phyloP scores from a whole-genome alignment of 1,140 invertebrate species.

The Neelides sp. region DNA sequence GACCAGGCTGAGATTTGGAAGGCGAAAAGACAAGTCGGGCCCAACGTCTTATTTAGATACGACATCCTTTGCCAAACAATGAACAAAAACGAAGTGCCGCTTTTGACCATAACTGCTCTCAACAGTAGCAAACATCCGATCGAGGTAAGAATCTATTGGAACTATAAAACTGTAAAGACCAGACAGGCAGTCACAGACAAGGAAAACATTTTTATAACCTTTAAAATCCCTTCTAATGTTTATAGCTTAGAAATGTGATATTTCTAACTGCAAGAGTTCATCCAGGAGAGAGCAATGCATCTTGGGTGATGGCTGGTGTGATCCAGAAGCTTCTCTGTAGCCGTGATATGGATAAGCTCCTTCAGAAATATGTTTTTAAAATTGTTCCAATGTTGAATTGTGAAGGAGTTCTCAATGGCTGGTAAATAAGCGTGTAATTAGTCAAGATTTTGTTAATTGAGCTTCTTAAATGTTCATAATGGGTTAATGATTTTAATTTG shows the following conservation, averaged over 20 bases:
- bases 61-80: conserved; percentile 60
- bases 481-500: conserved; percentile 3
- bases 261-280: conserved; percentile 72
- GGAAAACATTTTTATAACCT: no score
- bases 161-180: neutral
- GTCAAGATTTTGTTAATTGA: conserved; percentile 8
- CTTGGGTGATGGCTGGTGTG: conserved; percentile 77
- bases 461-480: neutral
- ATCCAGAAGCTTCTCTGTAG: conserved; percentile 53
- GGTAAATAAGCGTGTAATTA: conserved; percentile 45
- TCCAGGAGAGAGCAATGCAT: conserved; percentile 77
- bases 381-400: conserved; percentile 78
- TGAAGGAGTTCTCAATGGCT: conserved; percentile 77
- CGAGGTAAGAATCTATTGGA: conserved; percentile 7
- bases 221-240: no score
- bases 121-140: conserved; percentile 30
- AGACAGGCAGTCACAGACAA: no score
- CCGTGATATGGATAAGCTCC: conserved; percentile 44
- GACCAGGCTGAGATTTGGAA: conserved; percentile 51
- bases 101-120: conserved; percentile 61
- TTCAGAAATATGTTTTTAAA: conserved; percentile 67
- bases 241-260: conserved; percentile 50
- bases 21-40: conserved; percentile 27
- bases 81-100: conserved; percentile 59
- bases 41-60: conserved; percentile 8